phyloP scores from a whole-genome alignment of 2,113 vertebrate genomes.

The Phalacrocorax carbo region DNA sequence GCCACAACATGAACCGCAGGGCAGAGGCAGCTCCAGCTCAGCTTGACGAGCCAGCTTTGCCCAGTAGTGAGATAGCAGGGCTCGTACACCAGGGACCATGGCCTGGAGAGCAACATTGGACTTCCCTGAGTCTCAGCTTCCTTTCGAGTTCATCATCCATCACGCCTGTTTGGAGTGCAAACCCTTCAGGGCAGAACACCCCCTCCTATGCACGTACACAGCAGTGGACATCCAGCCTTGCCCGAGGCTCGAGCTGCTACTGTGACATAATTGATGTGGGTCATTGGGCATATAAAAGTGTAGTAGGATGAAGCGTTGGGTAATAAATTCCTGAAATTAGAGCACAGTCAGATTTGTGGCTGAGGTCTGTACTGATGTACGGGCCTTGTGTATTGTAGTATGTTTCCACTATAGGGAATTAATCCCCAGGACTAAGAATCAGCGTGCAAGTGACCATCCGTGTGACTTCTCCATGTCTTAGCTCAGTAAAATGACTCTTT shows the following conservation, averaged over 20 bases:
- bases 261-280: neutral
- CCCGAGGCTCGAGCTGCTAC: neutral
- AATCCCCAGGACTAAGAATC: neutral
- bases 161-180: neutral
- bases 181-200: neutral
- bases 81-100: neutral
- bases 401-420: neutral
- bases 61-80: neutral
- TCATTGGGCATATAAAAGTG: neutral
- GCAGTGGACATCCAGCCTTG: neutral
- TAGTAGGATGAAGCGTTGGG: neutral
- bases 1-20: neutral
- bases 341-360: neutral
- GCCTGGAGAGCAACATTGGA: neutral
- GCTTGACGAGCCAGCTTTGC: neutral
- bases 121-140: neutral
- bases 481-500: neutral
- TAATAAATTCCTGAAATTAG: neutral
- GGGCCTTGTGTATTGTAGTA: accelerated
- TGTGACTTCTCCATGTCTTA: neutral
- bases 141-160: neutral
- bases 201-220: neutral
- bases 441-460: accelerated
- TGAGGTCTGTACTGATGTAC: neutral
- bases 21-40: neutral